phyloP scores from a whole-genome alignment of 2,888 invertebrate species.

The Hipparchia sbordonii region DNA sequence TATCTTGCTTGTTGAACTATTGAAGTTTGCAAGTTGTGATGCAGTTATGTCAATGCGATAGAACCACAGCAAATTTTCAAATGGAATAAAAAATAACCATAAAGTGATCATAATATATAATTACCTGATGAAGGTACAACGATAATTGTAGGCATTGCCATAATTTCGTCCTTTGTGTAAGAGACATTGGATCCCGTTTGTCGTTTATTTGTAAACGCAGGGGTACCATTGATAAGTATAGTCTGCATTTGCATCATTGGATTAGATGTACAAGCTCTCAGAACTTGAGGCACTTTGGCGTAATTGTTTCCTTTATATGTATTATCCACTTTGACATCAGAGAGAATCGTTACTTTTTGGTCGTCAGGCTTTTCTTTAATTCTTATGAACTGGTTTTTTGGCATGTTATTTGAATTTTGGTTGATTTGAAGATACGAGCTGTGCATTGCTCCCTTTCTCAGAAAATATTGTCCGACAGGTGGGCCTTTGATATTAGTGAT shows the following conservation, averaged over 20 bases:
- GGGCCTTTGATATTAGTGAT: slow-evolving; percentile 36
- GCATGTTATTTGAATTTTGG: slow-evolving; percentile 18
- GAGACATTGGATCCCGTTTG: slow-evolving; percentile 38
- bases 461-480: slow-evolving; percentile 42
- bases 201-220: slow-evolving; percentile 58
- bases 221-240: slow-evolving; percentile 70
- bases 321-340: slow-evolving; percentile 69
- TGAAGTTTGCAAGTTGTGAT: too few relatives aligned
- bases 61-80: not conserved
- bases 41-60: not conserved
- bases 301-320: slow-evolving; percentile 44
- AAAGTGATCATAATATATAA: not conserved
- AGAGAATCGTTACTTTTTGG: slow-evolving; percentile 69
- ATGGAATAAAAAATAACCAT: not conserved
- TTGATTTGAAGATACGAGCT: not conserved
- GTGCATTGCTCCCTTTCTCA: slow-evolving; percentile 43
- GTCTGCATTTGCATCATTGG: slow-evolving; percentile 65
- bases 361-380: slow-evolving; percentile 49
- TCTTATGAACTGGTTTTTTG: slow-evolving; percentile 14
- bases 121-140: slow-evolving; percentile 70
- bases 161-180: slow-evolving; percentile 74
- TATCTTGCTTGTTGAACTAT: too few relatives aligned
- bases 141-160: slow-evolving; percentile 81
- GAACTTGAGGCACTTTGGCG: slow-evolving; percentile 46
- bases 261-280: slow-evolving; percentile 60